Evolutionary conservation across 2,888 invertebrate genomes (phyloP), one percentile per base, ranked within the genome.

Genomic region (Hydropsyche betteni): DNA sequence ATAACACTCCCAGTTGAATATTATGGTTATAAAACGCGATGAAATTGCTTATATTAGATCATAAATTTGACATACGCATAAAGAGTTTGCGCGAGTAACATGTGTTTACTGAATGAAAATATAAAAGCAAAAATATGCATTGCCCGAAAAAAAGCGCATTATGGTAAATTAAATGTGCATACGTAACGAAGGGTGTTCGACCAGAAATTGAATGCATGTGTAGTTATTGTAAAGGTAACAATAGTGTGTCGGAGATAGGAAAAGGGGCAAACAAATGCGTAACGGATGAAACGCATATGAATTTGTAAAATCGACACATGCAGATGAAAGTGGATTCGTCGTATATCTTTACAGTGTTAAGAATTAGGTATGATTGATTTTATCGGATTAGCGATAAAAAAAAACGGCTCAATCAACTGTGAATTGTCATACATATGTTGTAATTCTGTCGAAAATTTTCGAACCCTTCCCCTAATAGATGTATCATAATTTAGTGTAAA

Each of bases 161-260:
- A 72, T 12, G 61, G 58, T 58, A 51, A 74, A 76, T 76, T 76
- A 76, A 76, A 74, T 76, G 44, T 70, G 76, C 76, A 74, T 76
- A 70, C 58, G 69, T 76, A 74, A 76, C 69, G 74, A 76, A 69
- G 76, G 76, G 76, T 74, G 76, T 76, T 69, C 69, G 74, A 76
- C 69, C 53, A 64, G 58, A 76, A 76, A 74, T 76, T 69, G 68
- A 55, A 73, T n/a, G 58, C 50, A 68, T 64, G 50, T 73, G 61
- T 68, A 53, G 61, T 33, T 44, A 73, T 64, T 14, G 73, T 73
- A 24, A 44, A 73, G 55, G 33, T 50, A 64, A 38, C 50, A 73
- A 73, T 33, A 16, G 64, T 4, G 34, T 5, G 53, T 53, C 44
- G 7, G 44, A 10, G 10, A 10, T 8, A 8, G 44, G 44, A 44